Evolutionary conservation across 2,797 vertebrate species (phyloP).

Genomic region (Pangasius macronema): DNA sequence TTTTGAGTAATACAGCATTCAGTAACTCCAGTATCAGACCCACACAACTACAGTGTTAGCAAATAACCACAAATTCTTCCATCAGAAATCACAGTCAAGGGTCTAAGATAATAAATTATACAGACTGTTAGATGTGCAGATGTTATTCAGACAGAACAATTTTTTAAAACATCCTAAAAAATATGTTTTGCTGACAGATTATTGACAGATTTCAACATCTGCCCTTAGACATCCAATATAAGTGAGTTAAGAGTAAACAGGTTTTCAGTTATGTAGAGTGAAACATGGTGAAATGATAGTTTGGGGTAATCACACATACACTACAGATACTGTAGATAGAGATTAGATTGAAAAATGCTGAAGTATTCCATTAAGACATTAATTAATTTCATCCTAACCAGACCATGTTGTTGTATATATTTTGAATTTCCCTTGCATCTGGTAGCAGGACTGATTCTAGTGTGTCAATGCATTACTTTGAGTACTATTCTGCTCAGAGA

Average conservation of each 20-base stretch:
- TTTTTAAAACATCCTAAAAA: neutral
- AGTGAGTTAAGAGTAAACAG: neutral
- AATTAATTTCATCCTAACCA: neutral
- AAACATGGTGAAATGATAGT: neutral
- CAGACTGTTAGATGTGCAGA: no score
- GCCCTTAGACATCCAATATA: neutral
- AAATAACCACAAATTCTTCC: neutral
- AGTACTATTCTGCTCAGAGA: neutral
- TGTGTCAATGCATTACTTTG: neutral
- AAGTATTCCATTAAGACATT: neutral
- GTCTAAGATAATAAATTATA: neutral
- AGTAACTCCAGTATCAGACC: neutral
- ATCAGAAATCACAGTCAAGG: neutral
- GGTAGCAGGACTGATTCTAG: neutral
- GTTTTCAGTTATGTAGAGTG: neutral
- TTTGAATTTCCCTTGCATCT: neutral
- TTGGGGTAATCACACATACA: neutral
- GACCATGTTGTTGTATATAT: neutral
- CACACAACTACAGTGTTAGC: neutral
- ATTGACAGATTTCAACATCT: neutral
- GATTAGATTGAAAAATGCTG: neutral
- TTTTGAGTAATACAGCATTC: neutral
- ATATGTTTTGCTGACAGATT: neutral
- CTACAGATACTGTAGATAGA: neutral
- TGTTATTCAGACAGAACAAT: neutral